Evolutionary conservation across 2,797 vertebrate species (phyloP).

Genomic region (Hipposideros larvatus): DNA sequence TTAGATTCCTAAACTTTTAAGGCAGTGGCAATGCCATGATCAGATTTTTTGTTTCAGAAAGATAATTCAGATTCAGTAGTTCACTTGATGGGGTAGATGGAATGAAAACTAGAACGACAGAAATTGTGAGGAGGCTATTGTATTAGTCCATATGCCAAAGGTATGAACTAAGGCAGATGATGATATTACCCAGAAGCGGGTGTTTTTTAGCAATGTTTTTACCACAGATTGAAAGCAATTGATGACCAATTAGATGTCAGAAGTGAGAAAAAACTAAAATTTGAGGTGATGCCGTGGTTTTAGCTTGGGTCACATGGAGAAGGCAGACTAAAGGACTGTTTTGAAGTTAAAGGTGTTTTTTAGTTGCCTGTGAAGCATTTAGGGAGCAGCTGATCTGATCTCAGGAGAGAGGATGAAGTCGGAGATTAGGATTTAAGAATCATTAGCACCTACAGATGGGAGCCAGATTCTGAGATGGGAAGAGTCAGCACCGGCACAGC

Average conservation of each 20-base stretch:
- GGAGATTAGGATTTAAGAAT: not conserved
- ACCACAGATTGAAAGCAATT: not conserved
- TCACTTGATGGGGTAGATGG: not conserved
- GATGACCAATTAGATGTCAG: not conserved
- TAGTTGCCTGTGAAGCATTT: not conserved
- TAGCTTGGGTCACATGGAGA: not conserved
- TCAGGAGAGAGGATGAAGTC: not conserved
- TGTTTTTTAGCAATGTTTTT: not conserved
- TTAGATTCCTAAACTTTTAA: not conserved
- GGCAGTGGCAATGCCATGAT: not conserved
- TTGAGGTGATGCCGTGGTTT: not conserved
- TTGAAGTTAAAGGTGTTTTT: not conserved
- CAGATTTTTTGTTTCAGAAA: constrained; percentile 38
- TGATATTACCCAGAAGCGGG: not conserved
- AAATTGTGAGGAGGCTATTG: not conserved
- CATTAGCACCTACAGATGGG: not conserved
- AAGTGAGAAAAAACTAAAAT: not conserved
- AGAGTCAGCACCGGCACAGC: not conserved
- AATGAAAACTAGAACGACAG: constrained; percentile 28
- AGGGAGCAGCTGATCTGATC: not conserved
- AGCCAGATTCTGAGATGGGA: not conserved
- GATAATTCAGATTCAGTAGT: constrained; percentile 24
- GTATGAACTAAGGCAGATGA: not conserved
- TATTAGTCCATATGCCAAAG: not conserved
- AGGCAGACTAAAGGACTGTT: not conserved